These are phyloP conservation scores for Hydropsyche tenuis DNA, from an alignment of 1,140 invertebrate genomes.

Conservation along the genomic window DNA sequence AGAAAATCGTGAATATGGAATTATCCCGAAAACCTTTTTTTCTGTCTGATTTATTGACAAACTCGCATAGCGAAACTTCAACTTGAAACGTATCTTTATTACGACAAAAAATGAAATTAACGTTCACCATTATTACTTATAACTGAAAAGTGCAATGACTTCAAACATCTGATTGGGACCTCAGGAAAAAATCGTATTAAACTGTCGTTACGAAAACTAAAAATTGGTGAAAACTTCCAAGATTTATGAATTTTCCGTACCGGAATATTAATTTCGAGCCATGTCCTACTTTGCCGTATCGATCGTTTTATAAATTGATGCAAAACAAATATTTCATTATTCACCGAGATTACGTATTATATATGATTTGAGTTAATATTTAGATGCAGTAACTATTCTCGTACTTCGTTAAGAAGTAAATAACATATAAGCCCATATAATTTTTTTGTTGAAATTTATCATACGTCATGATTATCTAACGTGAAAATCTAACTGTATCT, in stretches of 20 bases:
- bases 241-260: not conserved
- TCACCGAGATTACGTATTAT: no score
- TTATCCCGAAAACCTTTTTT: not conserved
- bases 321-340: not conserved
- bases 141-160: conserved; percentile 13
- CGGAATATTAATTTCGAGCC: not conserved
- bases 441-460: no score
- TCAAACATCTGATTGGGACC: not conserved
- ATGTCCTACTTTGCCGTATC: conserved; percentile 9
- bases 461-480: conserved; percentile 2
- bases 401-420: no score
- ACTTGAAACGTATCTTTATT: not conserved
- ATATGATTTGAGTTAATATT: not conserved
- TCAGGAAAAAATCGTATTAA: conserved; percentile 7
- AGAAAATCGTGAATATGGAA: conserved; percentile 7
- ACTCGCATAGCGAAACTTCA: not conserved
- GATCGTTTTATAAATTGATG: not conserved
- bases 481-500: conserved; percentile 14
- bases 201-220: conserved; percentile 6
- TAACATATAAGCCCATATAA: no score
- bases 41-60: conserved; percentile 6
- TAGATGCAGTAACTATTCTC: no score
- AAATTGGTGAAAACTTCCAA: not conserved
- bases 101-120: not conserved
- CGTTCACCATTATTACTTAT: not conserved